Evolutionary conservation across 2,888 invertebrate genomes (phyloP), one percentile per base, ranked within the genome.

Genomic region (Euplagia quadripunctaria): DNA sequence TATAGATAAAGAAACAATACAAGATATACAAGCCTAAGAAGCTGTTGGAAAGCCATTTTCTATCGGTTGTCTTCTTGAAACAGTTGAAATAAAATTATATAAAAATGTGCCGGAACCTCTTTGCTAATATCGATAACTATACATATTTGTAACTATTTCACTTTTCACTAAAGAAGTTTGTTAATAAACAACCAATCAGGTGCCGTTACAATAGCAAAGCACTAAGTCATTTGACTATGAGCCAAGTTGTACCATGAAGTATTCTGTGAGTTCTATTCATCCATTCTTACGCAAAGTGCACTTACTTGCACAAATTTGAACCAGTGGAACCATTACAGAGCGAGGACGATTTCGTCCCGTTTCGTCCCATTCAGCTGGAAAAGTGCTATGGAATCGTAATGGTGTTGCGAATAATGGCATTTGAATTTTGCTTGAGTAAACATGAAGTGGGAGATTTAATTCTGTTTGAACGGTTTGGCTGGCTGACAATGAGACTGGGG

Each of bases 231-330:
- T 86, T 85, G 88, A 90, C 84, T 86, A 85, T 83, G 88, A 87
- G 91, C 92, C 91, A 92, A 92, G 90, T 91, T 91, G 82, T 86
- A 79, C 79, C 85, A 91, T 93, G 89, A 91, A 92, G 92, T 93
- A 93, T 91, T 92, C 90, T 88, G 88, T 88, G 86, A 85, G 84
- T 85, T 87, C 88, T 85, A 91, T 93, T 93, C 92, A 91, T 88
- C 82, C 82, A 77, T 79, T 85, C 81, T 82, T 84, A 85, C 85
- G 87, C 88, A 88, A 88, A 89, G 89, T 90, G 90, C 91, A 91
- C 88, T 91, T 89, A 90, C 88, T 90, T 88, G 89, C 88, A 90
- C 88, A 90, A 89, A 90, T 89, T 90, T 89, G 85, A 88, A 84
- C 86, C 83, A 86, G 81, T 81, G 82, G 87, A 86, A 87, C 89